Percentiles rank a stretch among this genome's conserved stretches.
phyloP scores from a whole-genome alignment of 2,797 vertebrate species.

The Mormyrops attenuatus region DNA sequence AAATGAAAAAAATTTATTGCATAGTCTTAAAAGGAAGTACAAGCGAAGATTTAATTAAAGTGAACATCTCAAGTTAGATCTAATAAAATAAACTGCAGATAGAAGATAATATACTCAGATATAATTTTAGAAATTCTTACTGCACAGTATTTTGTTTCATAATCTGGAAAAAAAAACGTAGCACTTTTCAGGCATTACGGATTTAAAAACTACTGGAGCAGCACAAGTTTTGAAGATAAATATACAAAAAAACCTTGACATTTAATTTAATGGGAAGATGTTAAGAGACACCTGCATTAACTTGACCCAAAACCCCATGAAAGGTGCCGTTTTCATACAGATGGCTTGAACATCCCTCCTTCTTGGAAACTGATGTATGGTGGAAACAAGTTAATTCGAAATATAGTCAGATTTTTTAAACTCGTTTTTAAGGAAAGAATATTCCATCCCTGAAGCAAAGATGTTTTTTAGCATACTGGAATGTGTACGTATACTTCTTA shows the following conservation, averaged over 20 bases:
- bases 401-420: background rate
- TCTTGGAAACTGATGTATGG: background rate
- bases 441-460: constrained; percentile 11
- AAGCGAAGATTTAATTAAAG: constrained; percentile 9
- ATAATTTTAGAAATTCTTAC: background rate
- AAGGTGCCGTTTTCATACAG: background rate
- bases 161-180: background rate
- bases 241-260: constrained; percentile 3
- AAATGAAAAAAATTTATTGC: background rate
- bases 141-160: background rate
- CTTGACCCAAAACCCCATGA: background rate
- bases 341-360: background rate
- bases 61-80: background rate
- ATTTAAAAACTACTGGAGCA: constrained; percentile 8
- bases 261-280: background rate
- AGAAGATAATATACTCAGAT: background rate
- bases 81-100: background rate
- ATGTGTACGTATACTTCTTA: background rate
- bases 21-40: constrained; percentile 3
- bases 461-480: background rate
- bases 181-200: background rate
- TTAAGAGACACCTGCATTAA: background rate
- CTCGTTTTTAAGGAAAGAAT: background rate
- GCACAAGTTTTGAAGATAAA: constrained; percentile 14
- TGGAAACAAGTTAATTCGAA: background rate